A percentile compares a stretch with the other conserved stretches of the same genome.
These are phyloP conservation scores for Leguminivora glycinivorella DNA, from an alignment of 1,140 invertebrate species.

Conservation along the genomic window DNA sequence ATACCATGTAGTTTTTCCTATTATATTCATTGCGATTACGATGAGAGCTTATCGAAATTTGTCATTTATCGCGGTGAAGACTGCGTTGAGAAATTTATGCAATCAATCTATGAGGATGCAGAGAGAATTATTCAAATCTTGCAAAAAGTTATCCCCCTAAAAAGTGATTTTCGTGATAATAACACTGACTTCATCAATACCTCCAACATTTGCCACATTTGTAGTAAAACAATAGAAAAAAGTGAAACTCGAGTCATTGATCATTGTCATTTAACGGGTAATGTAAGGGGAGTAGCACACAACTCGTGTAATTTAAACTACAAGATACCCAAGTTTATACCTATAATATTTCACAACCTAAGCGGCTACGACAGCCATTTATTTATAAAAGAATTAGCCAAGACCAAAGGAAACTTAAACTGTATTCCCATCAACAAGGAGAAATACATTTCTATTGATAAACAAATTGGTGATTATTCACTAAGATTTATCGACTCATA, in stretches of 20 bases:
- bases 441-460: slow-evolving; percentile 33
- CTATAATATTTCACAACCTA: slow-evolving; percentile 41
- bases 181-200: not conserved
- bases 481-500: slow-evolving; percentile 39
- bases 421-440: slow-evolving; percentile 33
- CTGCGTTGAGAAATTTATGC: slow-evolving; percentile 12
- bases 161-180: too few relatives aligned
- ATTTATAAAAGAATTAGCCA: slow-evolving; percentile 32
- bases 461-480: slow-evolving; percentile 20
- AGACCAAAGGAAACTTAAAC: slow-evolving; percentile 15
- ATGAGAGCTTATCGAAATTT: slow-evolving; percentile 43
- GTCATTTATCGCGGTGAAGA: slow-evolving; percentile 19
- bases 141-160: slow-evolving; percentile 31
- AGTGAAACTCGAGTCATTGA: slow-evolving; percentile 42
- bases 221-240: slow-evolving; percentile 39
- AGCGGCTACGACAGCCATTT: slow-evolving; percentile 34
- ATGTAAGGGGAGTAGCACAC: slow-evolving; percentile 59
- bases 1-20: slow-evolving; percentile 46
- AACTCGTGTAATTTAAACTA: slow-evolving; percentile 58
- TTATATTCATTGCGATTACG: slow-evolving; percentile 48
- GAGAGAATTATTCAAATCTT: slow-evolving; percentile 34
- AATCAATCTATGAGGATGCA: not conserved
- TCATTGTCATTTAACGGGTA: slow-evolving; percentile 56
- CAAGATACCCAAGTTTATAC: slow-evolving; percentile 37
- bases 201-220: slow-evolving; percentile 48